These are phyloP conservation scores for Leptopilina syphax DNA, from an alignment of 2,888 invertebrate genomes.

Conservation along the genomic window DNA sequence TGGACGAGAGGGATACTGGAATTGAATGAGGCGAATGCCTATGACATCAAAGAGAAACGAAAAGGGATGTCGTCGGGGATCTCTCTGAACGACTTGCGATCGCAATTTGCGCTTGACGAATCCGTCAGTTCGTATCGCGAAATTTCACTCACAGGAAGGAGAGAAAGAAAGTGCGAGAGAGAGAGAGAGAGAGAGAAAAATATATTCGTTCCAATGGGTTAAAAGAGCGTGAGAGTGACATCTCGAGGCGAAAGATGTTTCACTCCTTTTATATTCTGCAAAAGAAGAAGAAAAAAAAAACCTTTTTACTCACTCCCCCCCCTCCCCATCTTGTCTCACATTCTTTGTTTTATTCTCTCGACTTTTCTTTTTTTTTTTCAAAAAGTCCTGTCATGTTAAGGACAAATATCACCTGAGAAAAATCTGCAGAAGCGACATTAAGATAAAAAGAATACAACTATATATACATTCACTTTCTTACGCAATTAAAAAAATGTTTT, in stretches of 20 bases:
- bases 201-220: constrained; percentile 29
- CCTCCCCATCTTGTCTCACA: background rate
- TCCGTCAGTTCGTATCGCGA: constrained; percentile 47
- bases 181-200: too few species aligned
- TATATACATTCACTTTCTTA: constrained; percentile 9
- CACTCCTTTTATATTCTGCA: constrained; percentile 19
- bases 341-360: constrained; percentile 28
- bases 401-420: constrained; percentile 6
- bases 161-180: background rate
- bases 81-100: constrained; percentile 34
- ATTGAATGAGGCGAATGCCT: constrained; percentile 33
- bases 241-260: constrained; percentile 39
- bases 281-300: background rate
- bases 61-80: constrained; percentile 16
- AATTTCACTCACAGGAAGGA: constrained; percentile 25
- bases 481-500: constrained; percentile 1
- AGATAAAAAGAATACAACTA: constrained; percentile 8
- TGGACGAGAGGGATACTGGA: constrained; percentile 17
- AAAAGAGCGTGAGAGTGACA: constrained; percentile 25
- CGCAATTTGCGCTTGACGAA: constrained; percentile 44
- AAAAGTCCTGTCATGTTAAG: constrained; percentile 31
- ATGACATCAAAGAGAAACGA: constrained; percentile 40
- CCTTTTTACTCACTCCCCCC: background rate
- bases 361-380: constrained; percentile 21
- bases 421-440: constrained; percentile 25